These are phyloP conservation scores for Petrocephalus sullivani DNA, from an alignment of 2,797 vertebrate genomes.

Conservation along the genomic window DNA sequence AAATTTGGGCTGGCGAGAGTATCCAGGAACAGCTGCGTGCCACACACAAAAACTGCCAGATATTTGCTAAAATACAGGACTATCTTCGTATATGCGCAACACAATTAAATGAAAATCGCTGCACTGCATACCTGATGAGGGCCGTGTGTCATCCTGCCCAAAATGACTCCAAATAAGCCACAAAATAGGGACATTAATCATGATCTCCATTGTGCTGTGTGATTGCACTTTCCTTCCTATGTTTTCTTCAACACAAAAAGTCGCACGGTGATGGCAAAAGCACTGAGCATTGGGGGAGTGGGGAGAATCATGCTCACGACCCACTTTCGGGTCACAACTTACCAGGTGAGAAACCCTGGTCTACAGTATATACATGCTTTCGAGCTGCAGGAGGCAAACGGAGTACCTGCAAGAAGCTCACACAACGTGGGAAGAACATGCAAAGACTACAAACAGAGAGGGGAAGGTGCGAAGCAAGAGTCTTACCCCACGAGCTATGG, in stretches of 20 bases:
- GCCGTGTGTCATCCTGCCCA: neutral
- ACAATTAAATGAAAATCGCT: neutral
- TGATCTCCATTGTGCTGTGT: neutral
- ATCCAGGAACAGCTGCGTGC: neutral
- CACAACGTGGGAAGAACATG: neutral
- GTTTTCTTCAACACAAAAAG: neutral
- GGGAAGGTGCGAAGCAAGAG: neutral
- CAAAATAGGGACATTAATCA: neutral
- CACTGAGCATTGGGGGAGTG: neutral
- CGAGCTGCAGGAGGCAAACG: too few relatives aligned
- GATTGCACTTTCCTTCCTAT: neutral
- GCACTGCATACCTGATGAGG: neutral
- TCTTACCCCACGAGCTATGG: neutral
- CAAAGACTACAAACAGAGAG: neutral
- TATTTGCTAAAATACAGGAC: neutral
- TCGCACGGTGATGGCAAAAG: neutral
- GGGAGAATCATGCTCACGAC: neutral
- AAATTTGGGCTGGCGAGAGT: neutral
- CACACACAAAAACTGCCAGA: neutral
- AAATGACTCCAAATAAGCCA: neutral
- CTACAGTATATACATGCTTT: too few relatives aligned
- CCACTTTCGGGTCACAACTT: neutral
- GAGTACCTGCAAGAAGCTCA: too few relatives aligned
- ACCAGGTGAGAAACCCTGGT: neutral
- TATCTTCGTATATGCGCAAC: neutral